phyloP scores from a whole-genome alignment of 2,888 invertebrate genomes.

The Molorchus minor region DNA sequence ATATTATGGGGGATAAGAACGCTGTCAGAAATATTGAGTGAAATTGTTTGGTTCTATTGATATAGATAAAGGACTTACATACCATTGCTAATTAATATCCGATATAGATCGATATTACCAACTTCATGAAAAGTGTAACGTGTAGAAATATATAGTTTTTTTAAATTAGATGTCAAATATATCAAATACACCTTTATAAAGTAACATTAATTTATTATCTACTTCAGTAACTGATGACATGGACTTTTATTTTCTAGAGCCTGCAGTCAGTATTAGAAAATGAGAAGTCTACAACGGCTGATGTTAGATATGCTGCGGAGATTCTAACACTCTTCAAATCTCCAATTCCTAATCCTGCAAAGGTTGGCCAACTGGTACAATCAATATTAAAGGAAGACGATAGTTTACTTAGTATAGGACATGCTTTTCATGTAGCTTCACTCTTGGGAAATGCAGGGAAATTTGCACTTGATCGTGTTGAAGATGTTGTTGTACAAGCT shows the following conservation, averaged over 20 bases:
- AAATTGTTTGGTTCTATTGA: too few relatives aligned
- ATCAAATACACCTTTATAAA: too few relatives aligned
- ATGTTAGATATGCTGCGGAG: slow-evolving; percentile 79
- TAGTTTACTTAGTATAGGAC: slow-evolving; percentile 77
- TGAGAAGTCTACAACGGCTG: slow-evolving; percentile 72
- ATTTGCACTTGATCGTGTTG: slow-evolving; percentile 78
- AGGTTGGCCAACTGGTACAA: slow-evolving; percentile 77
- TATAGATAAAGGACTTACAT: too few relatives aligned
- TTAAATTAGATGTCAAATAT: too few relatives aligned
- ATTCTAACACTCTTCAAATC: slow-evolving; percentile 75
- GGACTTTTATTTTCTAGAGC: slow-evolving; percentile 32
- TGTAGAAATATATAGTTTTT: too few relatives aligned
- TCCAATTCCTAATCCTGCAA: slow-evolving; percentile 70
- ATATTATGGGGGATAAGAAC: too few relatives aligned
- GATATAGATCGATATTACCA: too few relatives aligned
- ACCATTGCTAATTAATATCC: too few relatives aligned
- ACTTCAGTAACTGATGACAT: slow-evolving; percentile 5
- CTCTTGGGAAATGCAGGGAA: slow-evolving; percentile 73
- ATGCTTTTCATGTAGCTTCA: slow-evolving; percentile 84
- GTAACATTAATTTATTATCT: not conserved
- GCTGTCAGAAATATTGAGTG: too few relatives aligned
- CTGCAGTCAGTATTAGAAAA: slow-evolving; percentile 65
- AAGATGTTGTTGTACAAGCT: slow-evolving; percentile 93
- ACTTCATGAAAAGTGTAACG: too few relatives aligned
- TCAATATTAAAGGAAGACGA: slow-evolving; percentile 87